Percentiles rank a stretch among this genome's conserved stretches.
These are phyloP conservation scores for Euura lappo DNA, from an alignment of 1,140 invertebrate genomes.

Conservation along the genomic window DNA sequence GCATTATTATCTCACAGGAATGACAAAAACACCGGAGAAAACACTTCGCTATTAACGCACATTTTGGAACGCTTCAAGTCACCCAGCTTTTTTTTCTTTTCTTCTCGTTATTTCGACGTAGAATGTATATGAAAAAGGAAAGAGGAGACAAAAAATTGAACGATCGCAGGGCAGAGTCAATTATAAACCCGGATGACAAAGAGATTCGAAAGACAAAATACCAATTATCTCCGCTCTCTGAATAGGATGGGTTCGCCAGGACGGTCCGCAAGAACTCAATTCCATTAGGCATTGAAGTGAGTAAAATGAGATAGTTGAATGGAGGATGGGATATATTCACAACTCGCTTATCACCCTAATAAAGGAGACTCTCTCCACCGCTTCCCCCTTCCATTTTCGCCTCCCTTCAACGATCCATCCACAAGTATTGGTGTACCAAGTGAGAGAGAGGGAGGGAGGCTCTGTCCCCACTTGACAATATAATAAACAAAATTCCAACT, in stretches of 20 bases:
- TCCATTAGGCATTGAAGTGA: slow-evolving; percentile 56
- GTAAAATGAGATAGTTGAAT: slow-evolving; percentile 49
- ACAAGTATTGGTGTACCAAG: neutral
- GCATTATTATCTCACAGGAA: no score
- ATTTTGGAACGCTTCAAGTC: no score
- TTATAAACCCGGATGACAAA: slow-evolving; percentile 50
- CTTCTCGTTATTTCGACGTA: no score
- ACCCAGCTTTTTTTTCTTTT: no score
- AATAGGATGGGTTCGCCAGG: slow-evolving; percentile 20
- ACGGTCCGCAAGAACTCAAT: slow-evolving; percentile 53
- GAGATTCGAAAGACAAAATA: slow-evolving; percentile 54
- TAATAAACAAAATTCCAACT: no score
- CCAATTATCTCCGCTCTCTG: slow-evolving; percentile 11
- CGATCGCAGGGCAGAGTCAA: slow-evolving; percentile 39
- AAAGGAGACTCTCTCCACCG: slow-evolving; percentile 38
- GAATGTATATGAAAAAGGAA: no score
- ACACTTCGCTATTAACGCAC: no score
- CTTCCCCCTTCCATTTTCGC: slow-evolving; percentile 21
- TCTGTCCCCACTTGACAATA: no score
- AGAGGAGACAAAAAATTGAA: no score
- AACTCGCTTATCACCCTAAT: slow-evolving; percentile 55
- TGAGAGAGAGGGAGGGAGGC: neutral
- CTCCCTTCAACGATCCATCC: slow-evolving; percentile 27
- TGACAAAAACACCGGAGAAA: no score
- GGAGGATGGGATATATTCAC: slow-evolving; percentile 24